These are phyloP conservation scores for Eupristina koningsbergeri DNA, from an alignment of 1,140 invertebrate genomes.

Conservation along the genomic window DNA sequence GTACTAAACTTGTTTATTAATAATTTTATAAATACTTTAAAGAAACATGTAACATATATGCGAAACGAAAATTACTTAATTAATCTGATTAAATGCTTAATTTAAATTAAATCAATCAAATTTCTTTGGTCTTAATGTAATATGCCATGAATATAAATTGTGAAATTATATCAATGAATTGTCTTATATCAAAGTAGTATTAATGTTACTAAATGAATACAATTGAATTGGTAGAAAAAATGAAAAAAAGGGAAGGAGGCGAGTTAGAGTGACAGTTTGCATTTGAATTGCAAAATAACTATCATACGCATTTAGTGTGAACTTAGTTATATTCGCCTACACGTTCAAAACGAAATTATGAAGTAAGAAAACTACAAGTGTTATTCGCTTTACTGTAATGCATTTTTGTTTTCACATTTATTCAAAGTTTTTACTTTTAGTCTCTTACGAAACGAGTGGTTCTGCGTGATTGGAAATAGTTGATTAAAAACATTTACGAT, in stretches of 20 bases:
- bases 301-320: not conserved
- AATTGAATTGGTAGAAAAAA: not conserved
- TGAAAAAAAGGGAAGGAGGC: not conserved
- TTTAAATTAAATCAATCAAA: too few species aligned
- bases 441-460: conserved; percentile 14
- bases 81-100: too few species aligned
- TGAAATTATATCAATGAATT: too few species aligned
- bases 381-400: not conserved
- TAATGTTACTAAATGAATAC: not conserved
- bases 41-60: too few species aligned
- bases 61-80: too few species aligned
- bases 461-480: conserved; percentile 16
- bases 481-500: conserved; percentile 38
- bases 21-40: too few species aligned
- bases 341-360: not conserved
- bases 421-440: conserved; percentile 35
- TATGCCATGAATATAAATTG: not conserved
- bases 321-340: not conserved
- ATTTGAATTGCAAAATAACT: not conserved
- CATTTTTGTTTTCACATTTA: conserved; percentile 3
- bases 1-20: too few species aligned
- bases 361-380: not conserved
- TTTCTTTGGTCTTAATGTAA: not conserved
- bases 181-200: too few species aligned
- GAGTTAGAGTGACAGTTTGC: not conserved